phyloP scores from a whole-genome alignment of 2,113 vertebrate genomes.

The Sceloporus undulatus region DNA sequence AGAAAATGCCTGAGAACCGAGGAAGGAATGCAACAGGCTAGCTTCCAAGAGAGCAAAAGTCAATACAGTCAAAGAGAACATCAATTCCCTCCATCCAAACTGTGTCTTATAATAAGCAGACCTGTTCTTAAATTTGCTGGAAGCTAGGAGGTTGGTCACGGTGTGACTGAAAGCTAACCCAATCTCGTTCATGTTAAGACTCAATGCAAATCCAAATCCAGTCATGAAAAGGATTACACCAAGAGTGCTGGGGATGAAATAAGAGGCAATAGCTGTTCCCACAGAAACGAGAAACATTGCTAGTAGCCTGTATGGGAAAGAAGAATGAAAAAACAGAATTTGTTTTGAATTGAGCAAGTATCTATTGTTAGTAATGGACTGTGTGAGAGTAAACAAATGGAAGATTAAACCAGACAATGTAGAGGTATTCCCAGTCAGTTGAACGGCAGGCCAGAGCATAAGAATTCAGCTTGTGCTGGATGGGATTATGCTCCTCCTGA shows the following conservation, averaged over 20 bases:
- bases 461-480: no score
- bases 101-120: slow-evolving; percentile 73
- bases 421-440: no score
- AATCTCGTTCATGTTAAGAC: slow-evolving; percentile 91
- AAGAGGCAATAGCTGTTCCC: slow-evolving; percentile 84
- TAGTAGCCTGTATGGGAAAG: slow-evolving; percentile 85
- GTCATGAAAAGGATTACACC: slow-evolving; percentile 92
- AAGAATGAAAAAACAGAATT: slow-evolving; percentile 56
- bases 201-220: slow-evolving; percentile 92
- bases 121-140: slow-evolving; percentile 66
- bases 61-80: slow-evolving; percentile 83
- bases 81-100: slow-evolving; percentile 83
- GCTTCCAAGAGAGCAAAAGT: slow-evolving; percentile 84
- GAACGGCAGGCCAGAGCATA: no score
- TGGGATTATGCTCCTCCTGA: no score
- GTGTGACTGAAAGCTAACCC: slow-evolving; percentile 76
- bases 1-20: slow-evolving; percentile 74
- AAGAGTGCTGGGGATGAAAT: slow-evolving; percentile 91
- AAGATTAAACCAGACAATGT: no score
- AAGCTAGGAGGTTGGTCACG: slow-evolving; percentile 67
- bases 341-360: slow-evolving; percentile 67
- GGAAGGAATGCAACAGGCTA: slow-evolving; percentile 87
- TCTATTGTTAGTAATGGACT: no score
- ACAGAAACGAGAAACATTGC: slow-evolving; percentile 90
- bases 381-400: no score